phyloP scores from a whole-genome alignment of 2,888 invertebrate species.

The Pasiphila rectangulata region DNA sequence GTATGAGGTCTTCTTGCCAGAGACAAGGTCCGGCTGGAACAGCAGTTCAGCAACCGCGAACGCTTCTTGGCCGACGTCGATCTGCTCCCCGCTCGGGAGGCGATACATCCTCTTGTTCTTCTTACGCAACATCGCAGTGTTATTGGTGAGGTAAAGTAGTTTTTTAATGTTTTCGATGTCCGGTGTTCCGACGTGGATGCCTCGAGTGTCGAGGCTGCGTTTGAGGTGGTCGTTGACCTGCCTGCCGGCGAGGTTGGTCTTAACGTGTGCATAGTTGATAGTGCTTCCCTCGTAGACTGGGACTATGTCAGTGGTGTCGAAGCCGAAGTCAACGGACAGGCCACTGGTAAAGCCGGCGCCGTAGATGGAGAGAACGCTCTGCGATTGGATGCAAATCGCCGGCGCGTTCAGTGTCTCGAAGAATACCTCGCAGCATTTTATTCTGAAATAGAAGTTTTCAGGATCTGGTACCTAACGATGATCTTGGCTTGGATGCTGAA shows the following conservation, averaged over 20 bases:
- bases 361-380: conserved; percentile 55
- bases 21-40: conserved; percentile 53
- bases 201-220: conserved; percentile 38
- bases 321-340: conserved; percentile 61
- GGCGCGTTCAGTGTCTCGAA: conserved; percentile 65
- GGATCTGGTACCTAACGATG: too few relatives aligned
- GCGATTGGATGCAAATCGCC: conserved; percentile 57
- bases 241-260: conserved; percentile 48
- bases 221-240: conserved; percentile 46
- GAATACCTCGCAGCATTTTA: conserved; percentile 62
- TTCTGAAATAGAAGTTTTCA: conserved; percentile 47
- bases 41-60: conserved; percentile 54
- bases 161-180: conserved; percentile 46
- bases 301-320: conserved; percentile 48
- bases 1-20: conserved; percentile 30
- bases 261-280: conserved; percentile 53
- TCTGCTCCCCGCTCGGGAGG: conserved; percentile 46
- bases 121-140: conserved; percentile 35
- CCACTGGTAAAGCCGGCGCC: conserved; percentile 64
- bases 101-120: conserved; percentile 37
- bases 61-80: conserved; percentile 53
- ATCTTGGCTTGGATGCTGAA: too few relatives aligned
- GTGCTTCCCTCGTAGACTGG: conserved; percentile 64
- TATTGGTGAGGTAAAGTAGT: conserved; percentile 43
- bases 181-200: conserved; percentile 30